Evolutionary conservation across 2,113 vertebrate species (phyloP), one percentile per base, ranked within the genome.

Genomic region (Bungarus multicinctus): DNA sequence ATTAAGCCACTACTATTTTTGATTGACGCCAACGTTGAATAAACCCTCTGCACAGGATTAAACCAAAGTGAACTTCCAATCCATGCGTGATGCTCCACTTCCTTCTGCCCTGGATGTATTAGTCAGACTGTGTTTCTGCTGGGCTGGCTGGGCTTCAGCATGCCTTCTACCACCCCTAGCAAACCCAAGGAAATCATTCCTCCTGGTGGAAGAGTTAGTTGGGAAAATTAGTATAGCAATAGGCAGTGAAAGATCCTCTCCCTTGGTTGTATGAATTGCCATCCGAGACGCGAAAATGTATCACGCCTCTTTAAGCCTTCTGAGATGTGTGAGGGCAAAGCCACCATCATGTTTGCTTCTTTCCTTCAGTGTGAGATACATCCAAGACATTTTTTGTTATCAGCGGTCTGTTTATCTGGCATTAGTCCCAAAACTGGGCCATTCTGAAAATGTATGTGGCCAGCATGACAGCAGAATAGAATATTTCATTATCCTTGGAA

Each of bases 1-100:
- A 92, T 97, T 97, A 97, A 97, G 97, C 95, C 95, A 95, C 95
- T 96, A 95, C 97, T 97, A 97, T 97, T 97, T 97, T 96, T 96
- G 96, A 96, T 96, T 93, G 94, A 95, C 0, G 30, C 94, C 94
- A 94, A 91, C 87, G 92, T 93, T 95, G 95, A 96, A 96, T 97
- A 97, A 97, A 94, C 93, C 96, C 69, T 89, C 64, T n/a, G 91
- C 43, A 90, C 88, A 89, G 94, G 97, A 97, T 97, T 97, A 97
- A 95, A 96, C 96, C 0, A 52, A 91, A 93, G 43, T 97, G 96
- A 97, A 96, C 96, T 96, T 96, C 96, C 96, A 97, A 96, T 97
- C 96, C 95, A 94, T 64, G 93, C 34, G 43, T 18, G 57, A 87
- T 95, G n/a, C 88, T 93, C 95, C 94, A 39, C 90, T 95, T 96